Conservation (phyloP, 2,888 invertebrate species). For the Aleiodes leptofemur region DNA sequence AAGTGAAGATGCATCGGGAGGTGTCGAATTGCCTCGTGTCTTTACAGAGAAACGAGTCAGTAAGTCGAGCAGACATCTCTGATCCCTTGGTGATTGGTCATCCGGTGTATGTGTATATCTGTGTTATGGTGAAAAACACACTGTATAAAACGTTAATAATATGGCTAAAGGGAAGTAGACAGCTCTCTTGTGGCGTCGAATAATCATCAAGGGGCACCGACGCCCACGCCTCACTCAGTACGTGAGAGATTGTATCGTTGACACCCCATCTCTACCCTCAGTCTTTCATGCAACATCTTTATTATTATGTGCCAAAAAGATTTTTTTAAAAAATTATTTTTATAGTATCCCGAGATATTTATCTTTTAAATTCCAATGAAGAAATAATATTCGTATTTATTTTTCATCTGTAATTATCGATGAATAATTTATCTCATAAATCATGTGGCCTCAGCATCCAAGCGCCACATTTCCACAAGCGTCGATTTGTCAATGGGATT, state of each 20-base stretch:
- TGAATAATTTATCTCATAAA: neutral
- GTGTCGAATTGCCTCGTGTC: no score
- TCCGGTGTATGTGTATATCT: neutral
- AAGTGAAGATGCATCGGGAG: no score
- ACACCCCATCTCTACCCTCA: conserved; percentile 12
- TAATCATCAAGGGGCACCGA: conserved; percentile 20
- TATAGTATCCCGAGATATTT: no score
- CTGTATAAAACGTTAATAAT: conserved; percentile 11
- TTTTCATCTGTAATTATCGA: neutral
- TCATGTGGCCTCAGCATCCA: neutral
- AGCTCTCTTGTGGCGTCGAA: conserved; percentile 21
- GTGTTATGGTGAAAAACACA: conserved; percentile 3
- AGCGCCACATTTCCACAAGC: neutral
- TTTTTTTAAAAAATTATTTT: no score
- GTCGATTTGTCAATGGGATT: neutral
- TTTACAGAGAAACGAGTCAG: neutral
- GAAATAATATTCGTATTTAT: no score
- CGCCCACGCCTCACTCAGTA: conserved; percentile 21
- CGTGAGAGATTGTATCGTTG: conserved; percentile 29
- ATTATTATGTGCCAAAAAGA: conserved; percentile 2
- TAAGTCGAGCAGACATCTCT: neutral
- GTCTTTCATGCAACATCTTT: conserved; percentile 3
- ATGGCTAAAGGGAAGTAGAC: conserved; percentile 5
- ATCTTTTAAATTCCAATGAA: no score
- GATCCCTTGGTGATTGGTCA: conserved; percentile 12